These are phyloP conservation scores for Nowickia ferox DNA, from an alignment of 2,888 invertebrate genomes.

Conservation along the genomic window DNA sequence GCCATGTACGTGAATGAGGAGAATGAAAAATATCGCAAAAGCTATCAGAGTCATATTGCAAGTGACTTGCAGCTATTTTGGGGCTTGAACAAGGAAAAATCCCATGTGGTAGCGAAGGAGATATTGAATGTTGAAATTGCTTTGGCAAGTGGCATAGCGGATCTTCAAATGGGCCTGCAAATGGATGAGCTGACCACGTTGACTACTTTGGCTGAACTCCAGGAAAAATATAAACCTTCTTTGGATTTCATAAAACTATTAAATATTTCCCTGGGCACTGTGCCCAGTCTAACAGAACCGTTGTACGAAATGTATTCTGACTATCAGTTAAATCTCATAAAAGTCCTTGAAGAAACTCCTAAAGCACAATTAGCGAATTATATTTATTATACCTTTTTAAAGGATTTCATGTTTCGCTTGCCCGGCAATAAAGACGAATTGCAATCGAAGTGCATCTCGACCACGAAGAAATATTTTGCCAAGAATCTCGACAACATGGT, in stretches of 20 bases:
- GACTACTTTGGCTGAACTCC: constrained; percentile 74
- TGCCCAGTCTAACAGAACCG: constrained; percentile 67
- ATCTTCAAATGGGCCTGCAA: constrained; percentile 71
- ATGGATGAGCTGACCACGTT: constrained; percentile 69
- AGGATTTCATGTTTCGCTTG: constrained; percentile 73
- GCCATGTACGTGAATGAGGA: constrained; percentile 75
- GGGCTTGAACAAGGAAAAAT: constrained; percentile 70
- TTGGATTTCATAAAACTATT: constrained; percentile 76
- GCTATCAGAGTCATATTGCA: constrained; percentile 66
- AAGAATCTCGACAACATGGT: constrained; percentile 80
- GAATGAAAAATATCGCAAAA: constrained; percentile 63
- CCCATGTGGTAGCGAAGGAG: constrained; percentile 75
- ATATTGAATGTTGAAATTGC: constrained; percentile 78
- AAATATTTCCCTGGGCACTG: constrained; percentile 74
- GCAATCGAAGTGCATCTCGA: constrained; percentile 73
- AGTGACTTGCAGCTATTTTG: constrained; percentile 73
- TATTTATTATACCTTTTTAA: constrained; percentile 77
- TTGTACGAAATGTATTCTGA: constrained; percentile 75
- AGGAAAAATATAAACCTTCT: constrained; percentile 73
- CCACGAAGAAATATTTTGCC: constrained; percentile 76
- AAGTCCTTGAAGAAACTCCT: constrained; percentile 73
- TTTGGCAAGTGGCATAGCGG: constrained; percentile 77
- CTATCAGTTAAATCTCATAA: constrained; percentile 77
- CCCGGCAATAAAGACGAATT: constrained; percentile 63
- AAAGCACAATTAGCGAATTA: constrained; percentile 78